These are phyloP conservation scores for Pseudomyrmex dendroicus DNA, from an alignment of 1,140 invertebrate genomes.

Conservation along the genomic window DNA sequence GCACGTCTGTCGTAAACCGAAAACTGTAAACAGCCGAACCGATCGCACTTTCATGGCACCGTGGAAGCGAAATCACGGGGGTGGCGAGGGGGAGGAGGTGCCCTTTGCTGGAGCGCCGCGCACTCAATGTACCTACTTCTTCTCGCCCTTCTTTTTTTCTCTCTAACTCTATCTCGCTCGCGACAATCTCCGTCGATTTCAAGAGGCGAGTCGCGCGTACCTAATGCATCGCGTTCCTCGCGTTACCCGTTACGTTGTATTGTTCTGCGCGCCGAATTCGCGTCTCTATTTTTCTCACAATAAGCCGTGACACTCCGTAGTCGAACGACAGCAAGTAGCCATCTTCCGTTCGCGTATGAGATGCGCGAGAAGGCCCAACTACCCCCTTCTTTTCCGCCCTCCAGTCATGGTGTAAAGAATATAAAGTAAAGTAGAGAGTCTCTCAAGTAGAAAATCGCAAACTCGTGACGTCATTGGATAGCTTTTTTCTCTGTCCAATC, in stretches of 20 bases:
- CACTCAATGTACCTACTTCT: not conserved
- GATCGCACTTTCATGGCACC: conserved; percentile 77
- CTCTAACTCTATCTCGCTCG: conserved; percentile 10
- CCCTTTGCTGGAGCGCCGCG: conserved; percentile 8
- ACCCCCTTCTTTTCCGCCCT: not conserved
- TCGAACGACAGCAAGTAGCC: conserved; percentile 81
- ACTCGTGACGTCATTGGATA: no score
- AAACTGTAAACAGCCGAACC: conserved; percentile 76
- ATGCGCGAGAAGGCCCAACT: conserved; percentile 75
- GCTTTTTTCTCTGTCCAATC: no score
- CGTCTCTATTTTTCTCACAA: conserved; percentile 67
- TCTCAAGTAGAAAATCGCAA: no score
- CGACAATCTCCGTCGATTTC: conserved; percentile 39
- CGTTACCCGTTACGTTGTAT: conserved; percentile 6
- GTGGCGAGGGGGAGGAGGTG: not conserved
- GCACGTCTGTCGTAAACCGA: conserved; percentile 60
- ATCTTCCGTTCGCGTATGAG: conserved; percentile 80
- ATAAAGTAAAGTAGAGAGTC: no score
- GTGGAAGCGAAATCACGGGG: conserved; percentile 36
- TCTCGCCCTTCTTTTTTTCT: not conserved
- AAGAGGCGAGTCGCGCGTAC: conserved; percentile 62
- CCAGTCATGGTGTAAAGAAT: no score
- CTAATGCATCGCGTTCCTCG: conserved; percentile 69
- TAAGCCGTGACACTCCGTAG: conserved; percentile 67
- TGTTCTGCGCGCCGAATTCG: conserved; percentile 41